phyloP scores from a whole-genome alignment of 2,797 vertebrate genomes.

The Esox lucius region DNA sequence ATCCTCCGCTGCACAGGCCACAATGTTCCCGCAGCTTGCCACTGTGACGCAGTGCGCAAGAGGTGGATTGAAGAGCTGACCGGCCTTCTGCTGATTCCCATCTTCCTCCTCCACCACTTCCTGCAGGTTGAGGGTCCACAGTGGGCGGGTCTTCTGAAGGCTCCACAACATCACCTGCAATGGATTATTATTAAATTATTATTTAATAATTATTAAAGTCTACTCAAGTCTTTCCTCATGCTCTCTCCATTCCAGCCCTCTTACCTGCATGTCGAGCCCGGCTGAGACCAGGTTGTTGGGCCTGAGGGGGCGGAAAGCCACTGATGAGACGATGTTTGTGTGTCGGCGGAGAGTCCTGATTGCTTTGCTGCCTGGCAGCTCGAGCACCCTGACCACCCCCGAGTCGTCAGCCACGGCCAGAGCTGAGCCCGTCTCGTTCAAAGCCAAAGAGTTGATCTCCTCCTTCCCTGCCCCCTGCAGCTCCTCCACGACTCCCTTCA shows the following conservation, averaged over 20 bases:
- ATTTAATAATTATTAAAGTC: background rate
- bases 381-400: constrained; percentile 84
- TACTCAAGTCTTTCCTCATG: background rate
- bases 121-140: constrained; percentile 89
- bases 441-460: constrained; percentile 88
- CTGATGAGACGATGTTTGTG: constrained; percentile 93
- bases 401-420: constrained; percentile 91
- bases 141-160: constrained; percentile 88
- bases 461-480: constrained; percentile 83
- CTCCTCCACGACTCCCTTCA: constrained; percentile 71
- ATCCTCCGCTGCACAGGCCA: constrained; percentile 89
- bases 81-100: constrained; percentile 61
- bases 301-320: constrained; percentile 88
- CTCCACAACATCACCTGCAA: constrained; percentile 92
- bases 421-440: constrained; percentile 78
- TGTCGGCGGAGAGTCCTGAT: constrained; percentile 85
- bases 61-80: constrained; percentile 90
- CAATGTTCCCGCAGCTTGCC: constrained; percentile 84
- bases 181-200: background rate
- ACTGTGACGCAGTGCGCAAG: constrained; percentile 89
- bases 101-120: constrained; percentile 73
- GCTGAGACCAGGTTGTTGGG: constrained; percentile 92
- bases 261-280: constrained; percentile 98
- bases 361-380: constrained; percentile 83
- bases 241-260: background rate